Base-by-base conservation (phyloP, 37 sponge, comb jelly and placozoan genomes). In the Crambe crambe region DNA sequence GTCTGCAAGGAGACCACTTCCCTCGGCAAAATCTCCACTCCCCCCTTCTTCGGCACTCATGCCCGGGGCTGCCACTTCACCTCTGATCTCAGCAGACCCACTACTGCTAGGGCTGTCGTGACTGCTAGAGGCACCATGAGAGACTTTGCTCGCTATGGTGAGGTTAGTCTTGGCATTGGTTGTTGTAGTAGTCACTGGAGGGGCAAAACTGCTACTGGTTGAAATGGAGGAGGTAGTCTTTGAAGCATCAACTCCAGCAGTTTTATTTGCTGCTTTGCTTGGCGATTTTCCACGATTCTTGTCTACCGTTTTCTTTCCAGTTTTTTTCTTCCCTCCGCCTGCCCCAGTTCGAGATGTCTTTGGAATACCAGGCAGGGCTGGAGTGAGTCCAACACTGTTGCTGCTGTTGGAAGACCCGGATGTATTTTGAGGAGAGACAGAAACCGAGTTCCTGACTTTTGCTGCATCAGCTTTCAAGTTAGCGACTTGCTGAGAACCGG, bases 1-100 rank as follows among this genome's bases (percentile, higher is more conserved):
- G n/a, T 80, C 79, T 0, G 67, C 88, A 30, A 91, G 56, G 17
- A 91, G 70, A 10, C 92, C 88, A 41, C 47, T 76, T 3, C 85
- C 88, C 31, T 74, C 77, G 0, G 43, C 25, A 5, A 86, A 39
- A 3, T 64, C 68, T 18, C 27, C 30, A 0, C 29, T 39, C n/a
- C n/a, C n/a, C n/a, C n/a, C n/a, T 17, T 64, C 81, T 42, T 60
- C 82, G 15, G 37, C 76, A 5, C 51, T 9, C 54, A 37, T 70
- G 27, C 74, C 59, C 29, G 26, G 54, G 4, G 79, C 68, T 0
- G 56, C 79, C 1, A 12, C 68, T 30, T 40, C 83, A 22, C 74
- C 74, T 41, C 74, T 73, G 25, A 73, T 56, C 3, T 22, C 74
- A 18, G 34, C 74, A 4, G 27, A 10, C 42, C 43, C 43, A 2